Evolutionary conservation across 2,113 vertebrate genomes (phyloP).

Genomic region (Ceyx melanurus): DNA sequence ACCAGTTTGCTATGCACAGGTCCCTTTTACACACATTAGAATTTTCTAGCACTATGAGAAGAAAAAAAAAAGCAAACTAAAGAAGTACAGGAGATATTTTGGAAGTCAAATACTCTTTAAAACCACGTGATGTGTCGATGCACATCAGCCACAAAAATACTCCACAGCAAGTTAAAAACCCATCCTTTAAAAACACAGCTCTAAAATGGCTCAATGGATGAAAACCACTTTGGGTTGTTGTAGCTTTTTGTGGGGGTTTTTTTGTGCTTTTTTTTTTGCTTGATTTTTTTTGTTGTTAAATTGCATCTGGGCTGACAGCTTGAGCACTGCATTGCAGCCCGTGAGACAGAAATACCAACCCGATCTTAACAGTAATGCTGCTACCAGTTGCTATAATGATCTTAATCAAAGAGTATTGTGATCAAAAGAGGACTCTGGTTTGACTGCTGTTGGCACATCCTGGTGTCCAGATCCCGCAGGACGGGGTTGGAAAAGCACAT

Average conservation of each 20-base stretch:
- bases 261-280: background rate
- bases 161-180: background rate
- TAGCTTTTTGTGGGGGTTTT: background rate
- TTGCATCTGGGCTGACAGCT: conserved; percentile 63
- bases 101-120: background rate
- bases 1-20: background rate
- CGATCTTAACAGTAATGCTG: conserved; percentile 29
- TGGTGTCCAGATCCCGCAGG: background rate
- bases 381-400: conserved; percentile 59
- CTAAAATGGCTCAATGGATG: conserved; percentile 4
- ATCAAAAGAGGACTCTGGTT: conserved; percentile 40
- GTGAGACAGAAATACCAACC: conserved; percentile 60
- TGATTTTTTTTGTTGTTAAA: background rate
- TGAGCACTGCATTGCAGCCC: conserved; percentile 37
- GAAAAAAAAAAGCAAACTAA: background rate
- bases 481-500: background rate
- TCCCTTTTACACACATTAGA: rapidly evolving
- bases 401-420: conserved; percentile 68
- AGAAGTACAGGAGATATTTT: background rate
- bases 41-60: background rate
- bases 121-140: background rate
- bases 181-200: background rate
- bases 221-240: background rate
- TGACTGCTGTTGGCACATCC: background rate
- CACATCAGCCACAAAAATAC: background rate